phyloP scores from a whole-genome alignment of 2,888 invertebrate species.

The Eilema sororculum region DNA sequence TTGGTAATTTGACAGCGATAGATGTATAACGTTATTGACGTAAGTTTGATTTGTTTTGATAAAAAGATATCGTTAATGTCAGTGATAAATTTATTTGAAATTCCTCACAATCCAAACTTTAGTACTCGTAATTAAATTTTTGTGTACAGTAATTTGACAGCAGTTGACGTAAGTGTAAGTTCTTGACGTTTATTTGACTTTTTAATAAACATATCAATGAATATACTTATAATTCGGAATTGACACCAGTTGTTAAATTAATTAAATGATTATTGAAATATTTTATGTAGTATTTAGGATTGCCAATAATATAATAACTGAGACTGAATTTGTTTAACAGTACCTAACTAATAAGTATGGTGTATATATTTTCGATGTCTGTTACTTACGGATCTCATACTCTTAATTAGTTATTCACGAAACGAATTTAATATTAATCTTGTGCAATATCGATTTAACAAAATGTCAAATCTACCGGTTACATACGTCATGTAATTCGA shows the following conservation, averaged over 20 bases:
- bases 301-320: not conserved
- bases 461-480: not conserved
- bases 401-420: not conserved
- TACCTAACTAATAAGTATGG: no score
- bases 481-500: not conserved
- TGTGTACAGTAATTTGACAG: not conserved
- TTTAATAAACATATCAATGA: not conserved
- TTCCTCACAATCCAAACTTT: not conserved
- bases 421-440: not conserved
- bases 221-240: not conserved
- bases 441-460: slow-evolving; percentile 1
- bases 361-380: not conserved
- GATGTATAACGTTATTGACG: slow-evolving; percentile 45
- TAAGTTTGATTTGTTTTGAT: slow-evolving; percentile 11
- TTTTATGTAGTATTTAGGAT: not conserved
- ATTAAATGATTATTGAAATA: not conserved
- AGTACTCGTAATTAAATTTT: not conserved
- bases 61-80: not conserved
- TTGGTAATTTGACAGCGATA: slow-evolving; percentile 52
- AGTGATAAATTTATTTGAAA: not conserved
- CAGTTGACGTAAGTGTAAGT: not conserved
- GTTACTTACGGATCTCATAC: slow-evolving; percentile 1
- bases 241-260: not conserved
- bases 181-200: not conserved
- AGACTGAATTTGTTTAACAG: not conserved